Evolutionary conservation across 2,888 invertebrate genomes (phyloP).

Genomic region (Asteroscopus sphinx): DNA sequence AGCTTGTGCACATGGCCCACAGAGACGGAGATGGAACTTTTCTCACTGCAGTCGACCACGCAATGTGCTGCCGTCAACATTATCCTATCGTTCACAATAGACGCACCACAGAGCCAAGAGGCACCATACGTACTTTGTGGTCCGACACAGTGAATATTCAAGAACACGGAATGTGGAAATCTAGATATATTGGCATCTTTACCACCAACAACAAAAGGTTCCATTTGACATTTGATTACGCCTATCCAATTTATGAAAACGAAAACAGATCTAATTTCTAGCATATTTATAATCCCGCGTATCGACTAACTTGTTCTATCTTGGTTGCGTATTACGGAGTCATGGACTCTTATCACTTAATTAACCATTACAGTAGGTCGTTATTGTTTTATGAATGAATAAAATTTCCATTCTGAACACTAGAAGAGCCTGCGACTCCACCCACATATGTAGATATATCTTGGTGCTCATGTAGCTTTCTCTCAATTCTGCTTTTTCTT

Average conservation of each 20-base stretch:
- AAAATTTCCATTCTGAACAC: slow-evolving; percentile 1
- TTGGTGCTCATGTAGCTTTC: not conserved
- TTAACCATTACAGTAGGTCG: slow-evolving; percentile 5
- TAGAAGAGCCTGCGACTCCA: not conserved
- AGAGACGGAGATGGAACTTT: not conserved
- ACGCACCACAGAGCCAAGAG: slow-evolving; percentile 47
- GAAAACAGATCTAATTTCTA: not conserved
- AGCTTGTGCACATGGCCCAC: slow-evolving; percentile 21
- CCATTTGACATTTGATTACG: slow-evolving; percentile 33
- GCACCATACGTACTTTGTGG: rapidly evolving
- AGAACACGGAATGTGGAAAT: slow-evolving; percentile 56
- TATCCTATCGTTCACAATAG: slow-evolving; percentile 52
- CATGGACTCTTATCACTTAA: slow-evolving; percentile 31
- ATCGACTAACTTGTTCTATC: not conserved
- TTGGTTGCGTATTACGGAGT: not conserved
- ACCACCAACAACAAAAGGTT: slow-evolving; percentile 54
- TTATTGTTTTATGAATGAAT: slow-evolving; percentile 24
- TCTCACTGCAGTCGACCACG: slow-evolving; percentile 1
- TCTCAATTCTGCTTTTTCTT: too few species aligned
- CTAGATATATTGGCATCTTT: slow-evolving; percentile 31
- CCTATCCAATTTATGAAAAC: not conserved
- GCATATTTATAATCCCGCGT: not conserved
- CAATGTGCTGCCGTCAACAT: slow-evolving; percentile 52
- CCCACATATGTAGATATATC: not conserved
- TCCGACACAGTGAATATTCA: slow-evolving; percentile 37